phyloP scores from a whole-genome alignment of 2,797 vertebrate species.

The Epinephelus coioides region DNA sequence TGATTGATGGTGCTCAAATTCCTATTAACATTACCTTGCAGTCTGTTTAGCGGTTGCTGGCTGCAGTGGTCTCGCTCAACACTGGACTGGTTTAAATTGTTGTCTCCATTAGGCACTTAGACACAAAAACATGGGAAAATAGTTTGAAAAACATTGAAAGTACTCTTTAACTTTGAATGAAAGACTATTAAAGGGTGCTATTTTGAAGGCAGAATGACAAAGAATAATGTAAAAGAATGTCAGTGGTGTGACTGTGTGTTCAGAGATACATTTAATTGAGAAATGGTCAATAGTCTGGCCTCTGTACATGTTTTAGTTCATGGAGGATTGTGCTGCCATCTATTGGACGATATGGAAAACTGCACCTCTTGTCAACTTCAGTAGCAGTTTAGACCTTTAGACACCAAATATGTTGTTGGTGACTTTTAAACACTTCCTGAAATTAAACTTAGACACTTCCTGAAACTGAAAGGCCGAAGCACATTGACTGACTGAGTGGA shows the following conservation, averaged over 20 bases:
- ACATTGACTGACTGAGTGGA: background rate
- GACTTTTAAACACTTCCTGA: constrained; percentile 55
- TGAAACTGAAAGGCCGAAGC: constrained; percentile 17
- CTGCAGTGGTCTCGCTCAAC: too few species aligned
- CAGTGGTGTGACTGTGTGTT: background rate
- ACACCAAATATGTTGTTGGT: background rate
- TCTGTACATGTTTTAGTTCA: background rate
- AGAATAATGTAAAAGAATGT: background rate
- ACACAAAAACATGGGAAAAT: too few species aligned
- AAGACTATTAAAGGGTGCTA: background rate
- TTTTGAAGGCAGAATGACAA: background rate
- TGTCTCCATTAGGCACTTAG: too few species aligned
- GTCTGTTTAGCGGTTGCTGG: too few species aligned
- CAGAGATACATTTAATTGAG: background rate
- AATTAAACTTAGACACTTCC: constrained; percentile 49
- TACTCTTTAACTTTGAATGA: background rate
- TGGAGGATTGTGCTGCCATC: constrained; percentile 54
- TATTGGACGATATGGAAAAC: constrained; percentile 34
- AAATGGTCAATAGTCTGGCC: background rate
- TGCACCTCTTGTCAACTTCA: background rate
- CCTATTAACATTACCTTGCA: too few species aligned
- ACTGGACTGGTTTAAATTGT: too few species aligned
- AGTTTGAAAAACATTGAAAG: too few species aligned
- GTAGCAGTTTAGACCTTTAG: background rate
- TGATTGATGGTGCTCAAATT: too few species aligned